Conservation (phyloP, 2,888 invertebrate genomes). For the Vesta saturnalis region DNA sequence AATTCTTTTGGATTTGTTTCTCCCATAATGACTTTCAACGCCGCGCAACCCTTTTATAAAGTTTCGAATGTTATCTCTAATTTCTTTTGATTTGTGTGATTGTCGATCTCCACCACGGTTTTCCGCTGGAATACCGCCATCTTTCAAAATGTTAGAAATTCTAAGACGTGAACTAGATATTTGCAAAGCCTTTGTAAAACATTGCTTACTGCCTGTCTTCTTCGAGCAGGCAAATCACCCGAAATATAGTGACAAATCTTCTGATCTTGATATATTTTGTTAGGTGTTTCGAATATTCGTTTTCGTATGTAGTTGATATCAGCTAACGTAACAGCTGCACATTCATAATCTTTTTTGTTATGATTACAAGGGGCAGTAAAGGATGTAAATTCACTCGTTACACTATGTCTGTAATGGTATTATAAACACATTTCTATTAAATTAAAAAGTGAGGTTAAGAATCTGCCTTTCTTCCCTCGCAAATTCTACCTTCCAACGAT, state of each 20-base stretch:
- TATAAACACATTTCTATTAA: background rate
- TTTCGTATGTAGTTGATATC: background rate
- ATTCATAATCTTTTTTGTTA: background rate
- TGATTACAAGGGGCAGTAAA: background rate
- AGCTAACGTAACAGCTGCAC: background rate
- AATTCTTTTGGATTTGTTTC: background rate
- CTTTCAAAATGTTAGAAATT: background rate
- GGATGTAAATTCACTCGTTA: background rate
- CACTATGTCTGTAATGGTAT: background rate
- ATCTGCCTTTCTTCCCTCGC: background rate
- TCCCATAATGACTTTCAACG: background rate
- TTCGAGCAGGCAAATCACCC: background rate
- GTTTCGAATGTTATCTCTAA: background rate
- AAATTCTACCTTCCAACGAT: background rate
- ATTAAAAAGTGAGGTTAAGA: background rate
- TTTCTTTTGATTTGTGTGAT: conserved; percentile 2
- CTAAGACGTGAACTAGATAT: background rate
- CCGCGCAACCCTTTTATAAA: background rate
- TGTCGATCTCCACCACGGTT: background rate
- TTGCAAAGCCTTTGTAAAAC: background rate
- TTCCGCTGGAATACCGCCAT: background rate
- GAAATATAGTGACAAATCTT: background rate
- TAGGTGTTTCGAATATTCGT: background rate
- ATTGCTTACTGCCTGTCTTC: background rate
- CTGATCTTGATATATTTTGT: conserved; percentile 2